These are phyloP conservation scores for Drosophila navojoa DNA, from an alignment of 1,140 invertebrate species.

Conservation along the genomic window DNA sequence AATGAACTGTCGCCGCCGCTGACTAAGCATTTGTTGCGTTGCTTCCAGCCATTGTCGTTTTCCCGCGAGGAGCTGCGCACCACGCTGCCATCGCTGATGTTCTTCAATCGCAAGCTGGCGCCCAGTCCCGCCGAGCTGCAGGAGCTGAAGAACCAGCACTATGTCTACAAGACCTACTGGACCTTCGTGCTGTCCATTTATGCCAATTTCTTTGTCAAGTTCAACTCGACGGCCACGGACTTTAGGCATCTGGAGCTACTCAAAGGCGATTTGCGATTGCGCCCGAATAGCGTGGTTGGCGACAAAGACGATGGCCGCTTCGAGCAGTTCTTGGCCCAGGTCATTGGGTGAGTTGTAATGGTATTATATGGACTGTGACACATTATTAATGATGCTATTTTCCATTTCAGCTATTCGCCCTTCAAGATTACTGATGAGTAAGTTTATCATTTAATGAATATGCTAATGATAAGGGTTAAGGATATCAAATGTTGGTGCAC, in stretches of 20 bases:
- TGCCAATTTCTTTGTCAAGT: conserved; percentile 80
- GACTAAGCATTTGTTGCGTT: conserved; percentile 71
- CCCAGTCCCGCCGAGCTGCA: conserved; percentile 73
- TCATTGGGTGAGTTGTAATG: conserved; percentile 63
- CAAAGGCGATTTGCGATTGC: conserved; percentile 70
- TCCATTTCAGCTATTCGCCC: conserved; percentile 66
- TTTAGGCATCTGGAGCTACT: conserved; percentile 66
- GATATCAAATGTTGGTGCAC: too few relatives aligned
- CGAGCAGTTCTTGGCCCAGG: conserved; percentile 75
- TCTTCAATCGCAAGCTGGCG: conserved; percentile 80
- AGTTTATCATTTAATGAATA: conserved; percentile 27
- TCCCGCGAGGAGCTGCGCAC: conserved; percentile 74
- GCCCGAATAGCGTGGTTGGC: conserved; percentile 64
- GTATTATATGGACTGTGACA: background rate
- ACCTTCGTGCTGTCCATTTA: conserved; percentile 80
- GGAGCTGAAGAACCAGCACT: conserved; percentile 73
- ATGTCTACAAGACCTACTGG: conserved; percentile 83
- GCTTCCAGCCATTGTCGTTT: conserved; percentile 78
- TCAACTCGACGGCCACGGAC: conserved; percentile 64
- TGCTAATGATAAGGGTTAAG: background rate
- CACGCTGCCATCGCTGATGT: conserved; percentile 76
- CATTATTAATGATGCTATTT: background rate
- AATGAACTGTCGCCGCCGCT: conserved; percentile 74
- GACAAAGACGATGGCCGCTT: conserved; percentile 77
- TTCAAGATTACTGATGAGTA: conserved; percentile 80